A percentile compares a stretch with the other conserved stretches of the same genome.
These are phyloP conservation scores for Drosophila monieri DNA, from an alignment of 2,888 invertebrate species.

Conservation along the genomic window DNA sequence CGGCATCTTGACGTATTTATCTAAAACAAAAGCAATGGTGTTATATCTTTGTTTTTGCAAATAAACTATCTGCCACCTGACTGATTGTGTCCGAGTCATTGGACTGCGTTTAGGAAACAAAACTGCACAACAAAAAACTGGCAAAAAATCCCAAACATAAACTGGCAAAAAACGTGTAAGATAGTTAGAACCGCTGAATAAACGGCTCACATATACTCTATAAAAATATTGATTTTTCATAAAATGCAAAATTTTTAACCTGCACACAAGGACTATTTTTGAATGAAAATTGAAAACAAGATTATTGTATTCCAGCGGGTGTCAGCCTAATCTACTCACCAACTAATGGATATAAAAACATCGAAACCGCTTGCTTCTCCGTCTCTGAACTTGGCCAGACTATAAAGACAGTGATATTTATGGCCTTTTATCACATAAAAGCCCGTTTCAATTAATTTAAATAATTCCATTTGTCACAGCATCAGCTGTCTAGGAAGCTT, in stretches of 20 bases:
- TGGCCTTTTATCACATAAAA: constrained; percentile 42
- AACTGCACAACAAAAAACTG: constrained; percentile 31
- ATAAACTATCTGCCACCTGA: constrained; percentile 35
- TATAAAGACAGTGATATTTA: constrained; percentile 43
- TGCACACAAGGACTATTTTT: not conserved
- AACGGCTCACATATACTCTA: constrained; percentile 3
- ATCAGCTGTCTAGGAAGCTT: constrained; percentile 47
- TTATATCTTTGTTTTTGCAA: constrained; percentile 15
- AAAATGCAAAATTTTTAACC: not conserved
- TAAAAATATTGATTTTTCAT: not conserved
- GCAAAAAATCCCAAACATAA: constrained; percentile 25
- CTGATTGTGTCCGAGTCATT: constrained; percentile 45
- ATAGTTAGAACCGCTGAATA: not conserved
- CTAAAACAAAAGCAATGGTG: constrained; percentile 18
- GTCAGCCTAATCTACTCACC: not conserved
- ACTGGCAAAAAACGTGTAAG: constrained; percentile 33
- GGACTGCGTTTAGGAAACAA: constrained; percentile 49
- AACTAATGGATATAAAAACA: constrained; percentile 8
- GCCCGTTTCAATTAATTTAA: constrained; percentile 44
- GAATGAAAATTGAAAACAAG: no score
- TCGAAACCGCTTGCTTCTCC: constrained; percentile 13
- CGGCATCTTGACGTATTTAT: constrained; percentile 39
- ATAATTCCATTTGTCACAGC: constrained; percentile 46
- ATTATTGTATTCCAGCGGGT: no score
- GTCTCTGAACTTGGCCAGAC: constrained; percentile 41